Conservation (phyloP, 1,140 invertebrate species). For the Ganaspis sp. region DNA sequence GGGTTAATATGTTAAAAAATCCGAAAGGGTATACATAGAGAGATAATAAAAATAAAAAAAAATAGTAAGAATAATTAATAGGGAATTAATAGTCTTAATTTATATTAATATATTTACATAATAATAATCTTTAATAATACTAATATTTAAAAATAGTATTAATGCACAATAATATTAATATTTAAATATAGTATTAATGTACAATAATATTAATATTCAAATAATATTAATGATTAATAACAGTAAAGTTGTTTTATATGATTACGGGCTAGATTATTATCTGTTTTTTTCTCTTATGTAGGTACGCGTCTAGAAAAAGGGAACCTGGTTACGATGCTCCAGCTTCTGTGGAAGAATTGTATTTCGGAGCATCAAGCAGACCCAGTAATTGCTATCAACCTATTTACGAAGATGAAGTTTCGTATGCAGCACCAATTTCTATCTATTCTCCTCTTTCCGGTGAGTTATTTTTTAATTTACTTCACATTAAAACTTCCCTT, state of each 20-base stretch:
- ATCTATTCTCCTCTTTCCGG: slow-evolving; percentile 69
- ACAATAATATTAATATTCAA: no score
- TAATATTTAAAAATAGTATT: no score
- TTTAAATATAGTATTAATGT: no score
- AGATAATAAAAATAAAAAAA: no score
- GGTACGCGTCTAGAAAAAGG: slow-evolving; percentile 52
- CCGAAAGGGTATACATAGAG: no score
- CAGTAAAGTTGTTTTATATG: slow-evolving; percentile 31
- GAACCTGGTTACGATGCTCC: slow-evolving; percentile 70
- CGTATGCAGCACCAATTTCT: slow-evolving; percentile 65
- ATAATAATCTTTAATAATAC: no score
- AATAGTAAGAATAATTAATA: no score
- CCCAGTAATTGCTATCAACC: slow-evolving; percentile 63
- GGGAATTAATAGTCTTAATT: no score
- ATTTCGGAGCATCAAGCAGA: slow-evolving; percentile 63
- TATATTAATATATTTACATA: no score
- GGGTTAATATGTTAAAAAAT: no score
- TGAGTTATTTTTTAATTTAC: slow-evolving; percentile 49
- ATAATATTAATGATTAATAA: slow-evolving; percentile 43
- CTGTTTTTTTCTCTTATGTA: not conserved
- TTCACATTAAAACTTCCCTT: not conserved
- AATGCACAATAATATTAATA: no score
- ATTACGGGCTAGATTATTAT: slow-evolving; percentile 26
- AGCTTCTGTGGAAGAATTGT: slow-evolving; percentile 67
- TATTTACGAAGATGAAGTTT: slow-evolving; percentile 70